Evolutionary conservation across 1,140 invertebrate genomes (phyloP).

Genomic region (Caenorhabditis tropicalis): DNA sequence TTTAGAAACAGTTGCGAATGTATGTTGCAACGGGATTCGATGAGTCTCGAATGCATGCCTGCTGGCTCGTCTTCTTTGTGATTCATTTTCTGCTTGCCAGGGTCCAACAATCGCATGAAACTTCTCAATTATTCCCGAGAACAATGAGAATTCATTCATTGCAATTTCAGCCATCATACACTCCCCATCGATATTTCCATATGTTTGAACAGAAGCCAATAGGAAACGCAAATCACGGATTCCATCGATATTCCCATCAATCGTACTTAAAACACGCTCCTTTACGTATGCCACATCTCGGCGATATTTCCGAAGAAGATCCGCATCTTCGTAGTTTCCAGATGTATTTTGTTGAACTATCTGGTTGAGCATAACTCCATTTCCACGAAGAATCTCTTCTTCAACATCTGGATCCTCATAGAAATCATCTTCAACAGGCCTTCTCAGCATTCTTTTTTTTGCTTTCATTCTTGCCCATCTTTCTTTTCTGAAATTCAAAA

Average conservation of each 20-base stretch:
- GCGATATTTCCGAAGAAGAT: slow-evolving; percentile 22
- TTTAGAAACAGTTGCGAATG: background rate
- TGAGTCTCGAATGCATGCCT: slow-evolving; percentile 57
- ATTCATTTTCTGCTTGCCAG: slow-evolving; percentile 49
- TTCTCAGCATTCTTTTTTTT: slow-evolving; percentile 13
- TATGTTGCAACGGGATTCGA: slow-evolving; percentile 51
- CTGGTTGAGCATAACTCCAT: slow-evolving; percentile 23
- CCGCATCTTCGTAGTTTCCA: slow-evolving; percentile 21
- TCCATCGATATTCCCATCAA: slow-evolving; percentile 29
- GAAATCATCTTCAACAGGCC: slow-evolving; percentile 16
- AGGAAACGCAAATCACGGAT: slow-evolving; percentile 49
- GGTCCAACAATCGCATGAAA: slow-evolving; percentile 54
- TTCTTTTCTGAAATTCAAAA: slow-evolving; percentile 7
- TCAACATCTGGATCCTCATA: slow-evolving; percentile 23
- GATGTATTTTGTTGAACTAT: slow-evolving; percentile 7
- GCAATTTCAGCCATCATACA: slow-evolving; percentile 54
- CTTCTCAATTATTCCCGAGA: slow-evolving; percentile 52
- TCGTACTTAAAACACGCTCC: background rate
- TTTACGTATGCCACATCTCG: slow-evolving; percentile 19
- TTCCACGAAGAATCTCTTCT: slow-evolving; percentile 21
- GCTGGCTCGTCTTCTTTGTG: slow-evolving; percentile 46
- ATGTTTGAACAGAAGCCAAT: slow-evolving; percentile 55
- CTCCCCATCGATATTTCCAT: slow-evolving; percentile 53
- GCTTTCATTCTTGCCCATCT: slow-evolving; percentile 28
- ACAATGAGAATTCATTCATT: slow-evolving; percentile 51